phyloP scores from a whole-genome alignment of 2,888 invertebrate species.

The Volucella zonaria region DNA sequence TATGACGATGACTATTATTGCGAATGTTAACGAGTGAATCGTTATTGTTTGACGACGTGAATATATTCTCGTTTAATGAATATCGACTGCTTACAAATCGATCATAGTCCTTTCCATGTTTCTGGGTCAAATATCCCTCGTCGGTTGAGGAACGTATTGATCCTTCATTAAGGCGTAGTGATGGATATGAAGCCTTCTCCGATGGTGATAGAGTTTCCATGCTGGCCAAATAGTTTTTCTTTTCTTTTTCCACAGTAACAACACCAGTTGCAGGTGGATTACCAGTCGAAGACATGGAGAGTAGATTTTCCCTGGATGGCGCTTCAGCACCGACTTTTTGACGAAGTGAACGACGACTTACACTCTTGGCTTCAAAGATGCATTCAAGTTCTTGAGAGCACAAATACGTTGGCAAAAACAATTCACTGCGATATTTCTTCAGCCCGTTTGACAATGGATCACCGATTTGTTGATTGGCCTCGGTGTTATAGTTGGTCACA shows the following conservation, averaged over 20 bases:
- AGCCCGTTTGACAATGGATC: slow-evolving; percentile 78
- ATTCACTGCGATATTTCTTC: slow-evolving; percentile 81
- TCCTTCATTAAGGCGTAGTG: slow-evolving; percentile 74
- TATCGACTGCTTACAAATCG: slow-evolving; percentile 79
- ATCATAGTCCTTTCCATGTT: slow-evolving; percentile 75
- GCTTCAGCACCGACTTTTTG: slow-evolving; percentile 79
- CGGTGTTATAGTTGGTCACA: slow-evolving; percentile 82
- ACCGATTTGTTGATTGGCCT: slow-evolving; percentile 82
- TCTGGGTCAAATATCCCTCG: slow-evolving; percentile 78
- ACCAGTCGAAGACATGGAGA: slow-evolving; percentile 79
- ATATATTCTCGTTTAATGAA: slow-evolving; percentile 81
- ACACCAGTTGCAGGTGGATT: slow-evolving; percentile 33
- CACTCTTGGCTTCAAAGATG: slow-evolving; percentile 79
- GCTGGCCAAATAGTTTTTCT: slow-evolving; percentile 80
- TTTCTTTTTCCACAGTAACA: slow-evolving; percentile 74
- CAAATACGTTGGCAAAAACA: slow-evolving; percentile 81
- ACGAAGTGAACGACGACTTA: slow-evolving; percentile 81
- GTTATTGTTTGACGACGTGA: slow-evolving; percentile 77
- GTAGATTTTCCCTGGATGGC: slow-evolving; percentile 80
- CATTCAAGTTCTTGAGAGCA: slow-evolving; percentile 80
- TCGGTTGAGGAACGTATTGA: slow-evolving; percentile 77
- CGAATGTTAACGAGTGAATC: slow-evolving; percentile 77
- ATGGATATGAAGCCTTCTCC: slow-evolving; percentile 79
- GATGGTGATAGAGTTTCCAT: slow-evolving; percentile 82
- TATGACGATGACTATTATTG: slow-evolving; percentile 78